Evolutionary conservation across 2,113 vertebrate genomes (phyloP), one percentile per base, ranked within the genome.

Genomic region (Leucopsar rothschildi): DNA sequence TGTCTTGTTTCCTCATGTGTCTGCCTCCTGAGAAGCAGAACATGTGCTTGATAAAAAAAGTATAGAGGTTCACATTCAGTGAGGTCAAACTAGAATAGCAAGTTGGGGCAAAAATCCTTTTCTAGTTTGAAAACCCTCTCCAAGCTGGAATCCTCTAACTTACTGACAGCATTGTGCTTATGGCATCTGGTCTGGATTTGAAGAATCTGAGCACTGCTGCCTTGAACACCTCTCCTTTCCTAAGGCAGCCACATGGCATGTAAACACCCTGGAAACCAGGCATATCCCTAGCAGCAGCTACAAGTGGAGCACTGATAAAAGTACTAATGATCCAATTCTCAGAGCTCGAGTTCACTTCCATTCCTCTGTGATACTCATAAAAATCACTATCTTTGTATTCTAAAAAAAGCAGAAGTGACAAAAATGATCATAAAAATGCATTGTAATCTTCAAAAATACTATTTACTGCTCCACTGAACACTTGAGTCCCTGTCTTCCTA

Each of bases 1-100:
- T 31, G 2, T 19, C 53, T 83, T 65, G 10, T 61, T 70, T 82
- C 28, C 20, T 65, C 3, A 24, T 29, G 11, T 50, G 23, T 35
- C 31, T 70, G 22, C 11, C 28, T 95, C 9, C 60, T 53, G 52
- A 78, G 50, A 73, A 57, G 10, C 16, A 52, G 16, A 64, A 12
- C 9, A 27, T 7, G 5, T 83, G 10, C 37, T 70, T 0, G 0
- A 14, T 50, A 76, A 39, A 40, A 39, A 40, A 63, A 68, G 6
- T 29, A 19, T 5, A 65, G 22, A 22, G 5, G 4, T 15, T 86
- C 31, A 25, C 0, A 0, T 57, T 49, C 9, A 24, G 3, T 28
- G 25, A 66, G 9, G 17, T 11, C 4, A 0, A 29, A 4, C 6
- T 64, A 64, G 33, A 82, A 55, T 13, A 10, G 20, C 0, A 5